These are phyloP conservation scores for Halesus radiatus DNA, from an alignment of 1,140 invertebrate species.

Conservation along the genomic window DNA sequence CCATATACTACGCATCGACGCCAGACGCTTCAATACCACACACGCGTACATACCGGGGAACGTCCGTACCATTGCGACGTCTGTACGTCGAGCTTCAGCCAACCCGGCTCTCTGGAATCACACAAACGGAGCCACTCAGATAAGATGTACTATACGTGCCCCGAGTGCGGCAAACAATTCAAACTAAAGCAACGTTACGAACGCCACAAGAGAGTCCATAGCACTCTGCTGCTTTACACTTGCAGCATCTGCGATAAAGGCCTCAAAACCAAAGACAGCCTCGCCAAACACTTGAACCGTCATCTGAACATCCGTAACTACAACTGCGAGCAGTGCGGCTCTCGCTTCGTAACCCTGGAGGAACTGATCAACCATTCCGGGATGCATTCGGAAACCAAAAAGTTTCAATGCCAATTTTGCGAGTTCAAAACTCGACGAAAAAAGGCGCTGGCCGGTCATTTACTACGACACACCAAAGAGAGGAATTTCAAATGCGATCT, in stretches of 20 bases:
- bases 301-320: conserved; percentile 67
- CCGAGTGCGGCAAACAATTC: conserved; percentile 75
- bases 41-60: conserved; percentile 71
- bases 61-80: conserved; percentile 69
- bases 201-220: conserved; percentile 65
- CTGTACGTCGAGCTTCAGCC: conserved; percentile 74
- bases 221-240: conserved; percentile 60
- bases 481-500: conserved; percentile 26
- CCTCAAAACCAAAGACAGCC: conserved; percentile 64
- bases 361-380: conserved; percentile 63
- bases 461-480: conserved; percentile 9
- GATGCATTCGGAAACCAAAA: conserved; percentile 70
- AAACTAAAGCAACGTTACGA: conserved; percentile 67
- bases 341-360: conserved; percentile 65
- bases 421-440: conserved; percentile 68
- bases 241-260: conserved; percentile 62
- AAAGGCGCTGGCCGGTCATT: conserved; percentile 61
- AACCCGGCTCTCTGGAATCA: conserved; percentile 65
- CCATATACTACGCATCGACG: conserved; percentile 65
- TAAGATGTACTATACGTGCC: conserved; percentile 71
- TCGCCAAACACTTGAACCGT: conserved; percentile 64
- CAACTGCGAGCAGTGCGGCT: conserved; percentile 67
- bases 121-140: conserved; percentile 69
- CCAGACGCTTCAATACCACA: conserved; percentile 66
- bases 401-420: conserved; percentile 69